Evolutionary conservation across 2,113 vertebrate species (phyloP), one percentile per base, ranked within the genome.

Genomic region (Protomyctophum bolini): DNA sequence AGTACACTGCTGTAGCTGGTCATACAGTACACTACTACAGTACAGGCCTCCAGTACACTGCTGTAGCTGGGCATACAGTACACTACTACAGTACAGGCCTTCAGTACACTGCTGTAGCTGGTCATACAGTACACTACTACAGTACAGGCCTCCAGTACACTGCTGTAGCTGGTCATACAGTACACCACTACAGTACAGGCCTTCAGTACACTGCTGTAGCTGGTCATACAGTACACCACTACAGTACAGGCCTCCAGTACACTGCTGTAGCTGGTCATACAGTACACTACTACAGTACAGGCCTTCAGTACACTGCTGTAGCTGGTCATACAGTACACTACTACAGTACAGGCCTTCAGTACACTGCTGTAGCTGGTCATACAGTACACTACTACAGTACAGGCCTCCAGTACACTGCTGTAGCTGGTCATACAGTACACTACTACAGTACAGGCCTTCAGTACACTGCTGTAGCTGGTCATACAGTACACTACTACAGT

Each of bases 1-100:
- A 80, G 81, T 76, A 88, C 73, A 89, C 81, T 67, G 80, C 80
- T 54, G 62, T 92, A 92, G n/a, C n/a, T n/a, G n/a, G n/a, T n/a
- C n/a, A n/a, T n/a, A n/a, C 63, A 85, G 83, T 73, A 41, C 33
- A 41, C 33, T 41, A 41, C 21, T 21, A 41, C 33, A 41, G 33
- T 41, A 2, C 68, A 28, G 79, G 79, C 73, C 77, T 79, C 81
- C 77, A 80, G 81, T 76, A 88, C 73, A 89, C 81, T 67, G 80
- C 80, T 54, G 62, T 92, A 92, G n/a, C n/a, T n/a, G n/a, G n/a
- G n/a, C n/a, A n/a, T n/a, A n/a, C 63, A 85, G 83, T 73, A 41
- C 33, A 41, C 33, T 41, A 41, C 21, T 21, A 41, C 33, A 41
- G 33, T 41, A 2, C 68, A 28, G 79, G 79, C 73, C 77, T 79